Evolutionary conservation across 2,113 vertebrate species (phyloP).

Genomic region (Cyanoliseus patagonus): DNA sequence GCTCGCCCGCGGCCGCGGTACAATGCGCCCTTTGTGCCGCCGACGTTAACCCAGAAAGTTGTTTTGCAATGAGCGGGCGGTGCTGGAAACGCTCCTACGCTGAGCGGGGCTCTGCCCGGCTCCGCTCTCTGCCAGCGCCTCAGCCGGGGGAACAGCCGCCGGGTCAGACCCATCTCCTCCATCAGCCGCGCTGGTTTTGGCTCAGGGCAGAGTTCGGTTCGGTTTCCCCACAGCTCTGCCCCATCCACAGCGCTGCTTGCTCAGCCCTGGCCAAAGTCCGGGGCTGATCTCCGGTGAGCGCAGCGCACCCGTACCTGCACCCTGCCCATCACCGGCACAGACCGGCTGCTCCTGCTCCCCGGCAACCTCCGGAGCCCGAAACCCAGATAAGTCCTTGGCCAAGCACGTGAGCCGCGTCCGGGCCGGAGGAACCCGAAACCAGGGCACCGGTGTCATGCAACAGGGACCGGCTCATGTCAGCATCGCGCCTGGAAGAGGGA

Average conservation of each 20-base stretch:
- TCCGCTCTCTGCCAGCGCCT: neutral
- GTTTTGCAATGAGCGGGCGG: neutral
- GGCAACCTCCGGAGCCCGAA: neutral
- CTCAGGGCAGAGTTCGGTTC: rapidly evolving
- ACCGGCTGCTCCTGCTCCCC: neutral
- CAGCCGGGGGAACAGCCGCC: neutral
- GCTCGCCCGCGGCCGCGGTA: neutral
- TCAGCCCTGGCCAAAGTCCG: neutral
- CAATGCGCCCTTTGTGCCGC: constrained; percentile 9
- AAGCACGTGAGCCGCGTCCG: too few relatives aligned
- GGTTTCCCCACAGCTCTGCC: neutral
- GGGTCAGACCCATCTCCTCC: too few relatives aligned
- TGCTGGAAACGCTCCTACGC: neutral
- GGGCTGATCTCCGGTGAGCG: rapidly evolving
- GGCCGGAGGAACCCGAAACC: neutral
- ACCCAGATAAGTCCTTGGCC: neutral
- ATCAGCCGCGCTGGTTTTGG: neutral
- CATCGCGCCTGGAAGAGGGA: neutral
- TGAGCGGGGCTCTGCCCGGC: neutral
- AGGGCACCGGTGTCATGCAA: neutral
- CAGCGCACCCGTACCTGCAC: neutral
- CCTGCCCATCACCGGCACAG: neutral
- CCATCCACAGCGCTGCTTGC: neutral
- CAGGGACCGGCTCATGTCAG: neutral
- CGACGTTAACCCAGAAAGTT: constrained; percentile 4